Evolutionary conservation across 2,888 invertebrate genomes (phyloP).

Genomic region (Eupithecia subfuscata): DNA sequence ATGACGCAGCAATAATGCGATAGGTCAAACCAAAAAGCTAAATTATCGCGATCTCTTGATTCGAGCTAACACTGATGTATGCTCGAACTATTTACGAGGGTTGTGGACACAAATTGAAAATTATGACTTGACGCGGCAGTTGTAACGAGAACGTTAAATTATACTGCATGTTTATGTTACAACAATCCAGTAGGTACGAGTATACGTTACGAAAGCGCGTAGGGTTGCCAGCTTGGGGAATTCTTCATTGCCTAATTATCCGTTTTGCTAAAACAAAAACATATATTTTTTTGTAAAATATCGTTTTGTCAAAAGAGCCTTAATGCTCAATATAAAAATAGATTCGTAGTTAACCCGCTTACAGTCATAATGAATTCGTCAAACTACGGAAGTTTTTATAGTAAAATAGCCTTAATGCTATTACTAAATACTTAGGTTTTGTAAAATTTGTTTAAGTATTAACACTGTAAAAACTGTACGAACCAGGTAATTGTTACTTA

Average conservation of each 20-base stretch:
- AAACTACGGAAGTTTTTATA: too few species aligned
- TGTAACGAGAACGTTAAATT: conserved; percentile 68
- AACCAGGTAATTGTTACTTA: not conserved
- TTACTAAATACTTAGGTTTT: too few species aligned
- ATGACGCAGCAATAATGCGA: not conserved
- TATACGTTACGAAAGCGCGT: conserved; percentile 31
- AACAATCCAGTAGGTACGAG: conserved; percentile 20
- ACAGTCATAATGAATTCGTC: too few species aligned
- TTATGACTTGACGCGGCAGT: conserved; percentile 70
- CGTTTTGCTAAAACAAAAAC: not conserved
- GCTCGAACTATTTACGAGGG: conserved; percentile 67
- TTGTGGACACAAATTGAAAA: conserved; percentile 78
- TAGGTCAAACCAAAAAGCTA: conserved; percentile 16
- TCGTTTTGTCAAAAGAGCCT: too few species aligned
- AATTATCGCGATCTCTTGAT: conserved; percentile 49
- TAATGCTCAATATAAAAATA: too few species aligned
- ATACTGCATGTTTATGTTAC: conserved; percentile 55
- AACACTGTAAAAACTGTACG: too few species aligned
- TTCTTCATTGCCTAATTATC: not conserved
- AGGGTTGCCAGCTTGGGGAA: conserved; percentile 17
- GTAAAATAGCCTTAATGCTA: too few species aligned
- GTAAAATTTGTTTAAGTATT: too few species aligned
- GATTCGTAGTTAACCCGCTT: too few species aligned
- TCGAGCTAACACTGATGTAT: conserved; percentile 68
- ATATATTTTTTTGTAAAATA: too few species aligned